phyloP scores from a whole-genome alignment of 2,797 vertebrate genomes.

The Gallinago nigripennis region DNA sequence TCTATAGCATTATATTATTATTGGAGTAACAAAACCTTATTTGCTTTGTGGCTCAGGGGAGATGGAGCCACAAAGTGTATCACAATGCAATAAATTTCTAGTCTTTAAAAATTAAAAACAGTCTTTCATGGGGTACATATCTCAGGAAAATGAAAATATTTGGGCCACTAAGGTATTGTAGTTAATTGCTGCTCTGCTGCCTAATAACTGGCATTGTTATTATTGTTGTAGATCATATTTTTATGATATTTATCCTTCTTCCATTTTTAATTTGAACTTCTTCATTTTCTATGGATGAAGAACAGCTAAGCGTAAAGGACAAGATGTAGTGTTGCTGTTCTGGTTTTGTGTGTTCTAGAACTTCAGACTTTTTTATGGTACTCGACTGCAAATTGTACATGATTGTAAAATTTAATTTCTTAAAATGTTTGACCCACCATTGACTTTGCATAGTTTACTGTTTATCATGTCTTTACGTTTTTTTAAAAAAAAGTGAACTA shows the following conservation, averaged over 20 bases:
- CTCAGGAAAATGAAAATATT: constrained; percentile 34
- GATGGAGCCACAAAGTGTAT: background rate
- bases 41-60: constrained; percentile 10
- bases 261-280: background rate
- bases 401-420: background rate
- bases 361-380: background rate
- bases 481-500: background rate
- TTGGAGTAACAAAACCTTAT: background rate
- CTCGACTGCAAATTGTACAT: background rate
- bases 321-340: background rate
- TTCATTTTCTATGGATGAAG: background rate
- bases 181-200: background rate
- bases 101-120: constrained; percentile 58
- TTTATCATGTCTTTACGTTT: background rate
- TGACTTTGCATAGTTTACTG: background rate
- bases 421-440: background rate
- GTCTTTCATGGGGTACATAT: background rate
- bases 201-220: constrained; percentile 17
- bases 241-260: constrained; percentile 4
- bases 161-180: background rate
- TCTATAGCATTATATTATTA: background rate
- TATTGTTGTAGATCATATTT: constrained; percentile 39
- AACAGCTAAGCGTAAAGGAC: background rate
- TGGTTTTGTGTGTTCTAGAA: background rate
- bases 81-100: background rate